phyloP scores from a whole-genome alignment of 2,797 vertebrate species.

The Mus caroli region DNA sequence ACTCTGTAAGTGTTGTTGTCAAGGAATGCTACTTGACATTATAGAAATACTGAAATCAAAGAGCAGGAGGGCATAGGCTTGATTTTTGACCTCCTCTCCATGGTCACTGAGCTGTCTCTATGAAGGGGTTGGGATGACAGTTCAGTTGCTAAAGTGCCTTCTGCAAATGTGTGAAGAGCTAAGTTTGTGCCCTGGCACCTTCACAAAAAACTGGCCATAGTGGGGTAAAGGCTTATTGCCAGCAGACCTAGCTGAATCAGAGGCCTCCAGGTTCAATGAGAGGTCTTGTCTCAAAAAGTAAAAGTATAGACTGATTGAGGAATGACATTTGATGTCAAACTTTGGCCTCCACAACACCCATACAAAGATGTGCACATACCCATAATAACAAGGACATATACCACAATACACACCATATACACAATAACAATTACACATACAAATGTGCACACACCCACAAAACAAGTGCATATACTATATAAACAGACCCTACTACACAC shows the following conservation, averaged over 20 bases:
- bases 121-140: background rate
- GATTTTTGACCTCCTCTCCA: background rate
- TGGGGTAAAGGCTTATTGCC: background rate
- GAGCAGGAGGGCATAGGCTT: background rate
- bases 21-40: slow-evolving; percentile 10
- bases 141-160: background rate
- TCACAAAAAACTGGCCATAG: background rate
- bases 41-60: background rate
- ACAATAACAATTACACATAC: background rate
- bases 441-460: background rate
- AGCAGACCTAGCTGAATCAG: background rate
- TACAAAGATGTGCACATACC: background rate
- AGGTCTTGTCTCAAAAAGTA: background rate
- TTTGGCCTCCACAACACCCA: background rate
- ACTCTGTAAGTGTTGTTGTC: background rate
- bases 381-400: background rate
- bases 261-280: background rate
- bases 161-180: background rate
- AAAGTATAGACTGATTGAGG: background rate
- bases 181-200: background rate
- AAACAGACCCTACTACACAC: background rate
- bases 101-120: background rate
- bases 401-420: background rate
- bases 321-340: background rate
- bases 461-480: background rate